Base-by-base conservation (phyloP, 2,797 vertebrate species). In the Huso huso region DNA sequence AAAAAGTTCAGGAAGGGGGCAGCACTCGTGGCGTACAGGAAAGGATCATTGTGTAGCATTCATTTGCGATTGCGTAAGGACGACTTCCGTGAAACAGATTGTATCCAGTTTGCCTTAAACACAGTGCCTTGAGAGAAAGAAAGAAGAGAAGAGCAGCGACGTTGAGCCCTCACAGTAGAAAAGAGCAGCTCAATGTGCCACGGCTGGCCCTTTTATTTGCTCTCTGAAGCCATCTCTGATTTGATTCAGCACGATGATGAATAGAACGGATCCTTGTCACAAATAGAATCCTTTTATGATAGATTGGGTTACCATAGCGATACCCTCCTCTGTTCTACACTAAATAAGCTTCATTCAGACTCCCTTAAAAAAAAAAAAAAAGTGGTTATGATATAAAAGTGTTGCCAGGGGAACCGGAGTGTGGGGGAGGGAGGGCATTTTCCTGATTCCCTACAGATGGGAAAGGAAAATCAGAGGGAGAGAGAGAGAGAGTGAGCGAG, bases 281-380 rank as follows among this genome's bases (percentile, higher is more conserved):
- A 82, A 77, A 78, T 73, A 79, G 71, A 86, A 82, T 87, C 83
- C 88, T 89, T 89, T 87, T 84, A 89, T 89, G 87, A 66, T 81
- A 82, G 82, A 83, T 82, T 81, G 84, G 84, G 89, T 90, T 89
- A 81, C 90, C 87, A 91, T 91, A 87, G 91, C 81, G 87, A 90
- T 89, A 81, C 79, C 11, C 74, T 82, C 70, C 0, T 74, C 73
- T 79, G 84, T 84, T 83, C 79, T 62, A 1, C 73, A 79, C 74
- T 71, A 75, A 79, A 71, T 71, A 15, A 0, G 75, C 67, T 81
- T 79, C 74, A 83, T 90, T 91, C 87, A 81, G 70, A 78, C 64
- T 78, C 69, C 72, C 71, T 51, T 64, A 7, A 50, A 2, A 18
- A 65, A 72, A 71, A 57, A 78, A 70, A 79, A 77, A 80, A 75